Evolutionary conservation across 2,888 invertebrate species (phyloP).

Genomic region (Eupithecia tripunctaria): DNA sequence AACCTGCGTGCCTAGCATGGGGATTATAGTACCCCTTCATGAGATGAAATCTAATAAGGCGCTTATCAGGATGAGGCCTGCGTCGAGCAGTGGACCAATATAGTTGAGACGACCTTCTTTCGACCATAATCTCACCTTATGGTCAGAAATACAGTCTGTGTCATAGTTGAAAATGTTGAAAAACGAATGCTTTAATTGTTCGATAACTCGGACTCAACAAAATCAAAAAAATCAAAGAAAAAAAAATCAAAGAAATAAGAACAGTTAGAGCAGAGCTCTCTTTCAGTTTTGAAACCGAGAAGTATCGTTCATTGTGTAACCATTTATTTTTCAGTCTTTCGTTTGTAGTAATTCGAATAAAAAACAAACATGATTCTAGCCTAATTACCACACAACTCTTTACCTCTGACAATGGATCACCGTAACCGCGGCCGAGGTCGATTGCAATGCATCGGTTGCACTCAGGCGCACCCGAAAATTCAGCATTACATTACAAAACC

Average conservation of each 20-base stretch:
- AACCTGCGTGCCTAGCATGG: too few species aligned
- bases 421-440: conserved; percentile 39
- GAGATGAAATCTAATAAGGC: too few species aligned
- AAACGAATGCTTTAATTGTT: neutral
- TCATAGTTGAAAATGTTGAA: neutral
- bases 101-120: neutral
- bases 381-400: conserved; percentile 21
- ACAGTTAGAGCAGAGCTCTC: neutral
- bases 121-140: neutral
- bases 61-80: too few species aligned
- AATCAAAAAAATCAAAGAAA: too few species aligned
- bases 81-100: too few species aligned
- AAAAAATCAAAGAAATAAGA: neutral
- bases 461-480: conserved; percentile 39
- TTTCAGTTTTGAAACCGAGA: conserved; percentile 6
- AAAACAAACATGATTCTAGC: conserved; percentile 3
- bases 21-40: too few species aligned
- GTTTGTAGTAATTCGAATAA: neutral
- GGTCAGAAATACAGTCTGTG: neutral
- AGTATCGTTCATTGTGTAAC: neutral
- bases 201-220: neutral
- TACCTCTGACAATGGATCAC: conserved; percentile 38
- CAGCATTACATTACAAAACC: conserved; percentile 54
- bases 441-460: conserved; percentile 47
- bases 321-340: conserved; percentile 5